phyloP scores from a whole-genome alignment of 2,888 invertebrate genomes.

The Galerucella nymphaeae region DNA sequence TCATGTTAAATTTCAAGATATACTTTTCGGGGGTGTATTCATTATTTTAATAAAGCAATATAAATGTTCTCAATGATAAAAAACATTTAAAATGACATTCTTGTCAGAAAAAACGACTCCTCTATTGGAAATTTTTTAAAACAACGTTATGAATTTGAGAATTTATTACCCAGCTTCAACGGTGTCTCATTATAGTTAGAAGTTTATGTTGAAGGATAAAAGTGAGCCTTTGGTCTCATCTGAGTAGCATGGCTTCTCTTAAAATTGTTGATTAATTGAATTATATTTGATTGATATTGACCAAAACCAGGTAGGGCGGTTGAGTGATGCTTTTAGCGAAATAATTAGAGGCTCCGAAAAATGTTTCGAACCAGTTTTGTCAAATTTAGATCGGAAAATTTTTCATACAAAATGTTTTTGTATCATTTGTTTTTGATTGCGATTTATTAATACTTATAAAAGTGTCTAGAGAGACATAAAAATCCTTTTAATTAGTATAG shows the following conservation, averaged over 20 bases:
- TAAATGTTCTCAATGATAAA: no score
- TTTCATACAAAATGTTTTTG: background rate
- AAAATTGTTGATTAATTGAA: slow-evolving; percentile 42
- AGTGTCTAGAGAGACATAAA: slow-evolving; percentile 4
- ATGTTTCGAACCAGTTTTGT: background rate
- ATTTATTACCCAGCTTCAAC: background rate
- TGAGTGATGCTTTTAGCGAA: slow-evolving; percentile 42
- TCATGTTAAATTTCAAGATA: no score
- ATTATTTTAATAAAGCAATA: no score
- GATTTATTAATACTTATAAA: background rate
- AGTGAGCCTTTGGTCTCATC: slow-evolving; percentile 13
- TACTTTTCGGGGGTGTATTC: no score
- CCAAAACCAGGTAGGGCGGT: slow-evolving; percentile 45
- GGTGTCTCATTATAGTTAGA: background rate
- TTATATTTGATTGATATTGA: slow-evolving; percentile 46
- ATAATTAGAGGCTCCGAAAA: slow-evolving; percentile 9
- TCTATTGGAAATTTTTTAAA: no score
- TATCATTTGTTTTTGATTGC: background rate
- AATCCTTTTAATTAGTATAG: slow-evolving; percentile 36
- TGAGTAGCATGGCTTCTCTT: slow-evolving; percentile 33
- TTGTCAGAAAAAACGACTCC: no score
- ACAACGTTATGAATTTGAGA: no score
- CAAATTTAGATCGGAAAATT: background rate
- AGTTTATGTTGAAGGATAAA: slow-evolving; percentile 24
- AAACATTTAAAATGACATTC: no score